Evolutionary conservation across 2,113 vertebrate genomes (phyloP).

Genomic region (Burhinus bistriatus): DNA sequence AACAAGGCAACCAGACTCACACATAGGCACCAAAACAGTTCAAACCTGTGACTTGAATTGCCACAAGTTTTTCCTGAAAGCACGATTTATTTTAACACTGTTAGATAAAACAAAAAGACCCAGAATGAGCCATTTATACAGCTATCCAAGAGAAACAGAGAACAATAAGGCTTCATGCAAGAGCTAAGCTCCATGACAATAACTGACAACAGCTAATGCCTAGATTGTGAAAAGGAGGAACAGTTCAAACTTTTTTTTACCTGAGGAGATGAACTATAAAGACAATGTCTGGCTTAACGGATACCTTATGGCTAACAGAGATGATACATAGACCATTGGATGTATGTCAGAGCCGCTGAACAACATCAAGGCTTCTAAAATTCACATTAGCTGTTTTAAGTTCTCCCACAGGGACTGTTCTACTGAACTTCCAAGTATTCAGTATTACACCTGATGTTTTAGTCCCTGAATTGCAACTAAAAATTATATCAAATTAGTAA

Average conservation of each 20-base stretch:
- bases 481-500: not conserved
- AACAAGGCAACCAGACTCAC: not conserved
- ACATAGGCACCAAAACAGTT: conserved; percentile 2
- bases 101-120: conserved; percentile 17
- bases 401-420: not conserved
- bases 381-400: not conserved
- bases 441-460: not conserved
- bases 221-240: not conserved
- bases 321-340: not conserved
- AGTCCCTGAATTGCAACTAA: not conserved
- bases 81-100: conserved; percentile 39
- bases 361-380: not conserved
- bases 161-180: not conserved
- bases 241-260: not conserved
- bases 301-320: not conserved
- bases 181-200: not conserved
- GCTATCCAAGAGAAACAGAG: conserved; percentile 7
- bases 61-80: conserved; percentile 7
- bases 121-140: not conserved
- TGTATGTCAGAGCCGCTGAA: not conserved
- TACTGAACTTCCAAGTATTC: not conserved
- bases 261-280: not conserved
- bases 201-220: not conserved
- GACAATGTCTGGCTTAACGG: not conserved
- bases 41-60: not conserved